Base-by-base conservation (phyloP, 2,888 invertebrate genomes). In the Aporophyla nigra region DNA sequence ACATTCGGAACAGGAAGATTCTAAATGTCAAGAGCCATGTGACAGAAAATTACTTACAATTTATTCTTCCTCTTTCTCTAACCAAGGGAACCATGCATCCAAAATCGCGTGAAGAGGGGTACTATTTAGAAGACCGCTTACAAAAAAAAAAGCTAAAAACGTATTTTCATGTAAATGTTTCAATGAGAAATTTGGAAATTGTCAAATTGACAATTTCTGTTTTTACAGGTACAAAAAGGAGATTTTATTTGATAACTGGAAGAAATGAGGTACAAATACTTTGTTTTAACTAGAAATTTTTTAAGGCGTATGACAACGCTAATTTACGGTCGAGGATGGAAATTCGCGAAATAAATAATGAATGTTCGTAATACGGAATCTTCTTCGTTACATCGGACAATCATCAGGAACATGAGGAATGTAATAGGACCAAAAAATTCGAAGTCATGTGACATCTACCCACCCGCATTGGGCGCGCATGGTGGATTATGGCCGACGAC, bases 21-120 rank as follows among this genome's bases (percentile, higher is more conserved):
- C 16, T 21, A 24, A 14, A 21, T 54, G 21, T 51, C 27, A 56
- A 63, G 5, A n/a, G 9, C 2, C 14, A 27, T 19, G 40, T 56
- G n/a, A 27, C 14, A 33, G 43, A 76, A 21, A 5, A 65, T 40
- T 49, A 63, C 76, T 54, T 58, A 51, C 56, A 56, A 33, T 62
- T n/a, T 14, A 14, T 33, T 56, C 5, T 71, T 46, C 14, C 6
- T 58, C 5, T 70, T 46, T 12, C 4, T 58, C 5, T n/a, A 63
- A n/a, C 9, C 27, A 40, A 21, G 24, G 4, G 12, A 27, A 51
- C 10, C 21, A 58, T 51, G 9, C 51, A 51, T 59, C 7, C 56
- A 43, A 59, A 78, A 68, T 59, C 3, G 12, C 10, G 16, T 21
- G 3, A 16, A 21, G 74, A 49, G 19, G 40, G n/a, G 14, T n/a